Conservation (phyloP, 2,888 invertebrate species). For the Drosophila ezoana region DNA sequence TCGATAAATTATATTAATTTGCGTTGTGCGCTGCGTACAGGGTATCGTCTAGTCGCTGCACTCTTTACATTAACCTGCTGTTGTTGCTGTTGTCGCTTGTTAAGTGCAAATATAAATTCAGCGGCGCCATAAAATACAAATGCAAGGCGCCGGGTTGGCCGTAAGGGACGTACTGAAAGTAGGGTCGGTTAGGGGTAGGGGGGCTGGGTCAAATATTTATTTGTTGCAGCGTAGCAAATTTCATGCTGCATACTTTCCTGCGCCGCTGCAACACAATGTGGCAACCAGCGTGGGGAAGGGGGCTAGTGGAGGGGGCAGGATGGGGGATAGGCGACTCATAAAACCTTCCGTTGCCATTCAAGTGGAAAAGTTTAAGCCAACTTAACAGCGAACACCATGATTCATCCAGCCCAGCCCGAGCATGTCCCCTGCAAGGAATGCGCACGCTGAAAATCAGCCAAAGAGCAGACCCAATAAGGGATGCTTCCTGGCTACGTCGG, state of each 20-base stretch:
- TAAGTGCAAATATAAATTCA: conserved; percentile 79
- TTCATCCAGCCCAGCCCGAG: conserved; percentile 1
- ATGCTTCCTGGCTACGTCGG: conserved; percentile 1
- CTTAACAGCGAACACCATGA: conserved; percentile 50
- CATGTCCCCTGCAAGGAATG: conserved; percentile 39
- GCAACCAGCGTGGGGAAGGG: conserved; percentile 19
- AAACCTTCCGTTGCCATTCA: conserved; percentile 79
- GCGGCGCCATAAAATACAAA: conserved; percentile 68
- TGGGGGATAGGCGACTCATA: conserved; percentile 47
- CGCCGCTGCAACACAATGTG: conserved; percentile 70
- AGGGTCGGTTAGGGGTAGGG: neutral
- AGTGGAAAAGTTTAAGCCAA: conserved; percentile 80
- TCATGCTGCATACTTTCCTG: conserved; percentile 76
- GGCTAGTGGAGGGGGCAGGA: neutral
- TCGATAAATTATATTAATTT: too few species aligned
- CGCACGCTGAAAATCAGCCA: conserved; percentile 56
- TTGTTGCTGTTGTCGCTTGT: conserved; percentile 51
- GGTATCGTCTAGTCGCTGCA: neutral
- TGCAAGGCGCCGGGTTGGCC: conserved; percentile 19
- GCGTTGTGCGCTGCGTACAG: neutral
- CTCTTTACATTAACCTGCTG: neutral
- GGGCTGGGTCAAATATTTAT: conserved; percentile 69
- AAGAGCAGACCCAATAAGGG: conserved; percentile 29
- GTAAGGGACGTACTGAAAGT: neutral
- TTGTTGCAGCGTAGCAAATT: conserved; percentile 72